Percentiles rank a stretch among this genome's conserved stretches.
These are phyloP conservation scores for Lucilia sericata DNA, from an alignment of 1,140 invertebrate genomes.

Conservation along the genomic window DNA sequence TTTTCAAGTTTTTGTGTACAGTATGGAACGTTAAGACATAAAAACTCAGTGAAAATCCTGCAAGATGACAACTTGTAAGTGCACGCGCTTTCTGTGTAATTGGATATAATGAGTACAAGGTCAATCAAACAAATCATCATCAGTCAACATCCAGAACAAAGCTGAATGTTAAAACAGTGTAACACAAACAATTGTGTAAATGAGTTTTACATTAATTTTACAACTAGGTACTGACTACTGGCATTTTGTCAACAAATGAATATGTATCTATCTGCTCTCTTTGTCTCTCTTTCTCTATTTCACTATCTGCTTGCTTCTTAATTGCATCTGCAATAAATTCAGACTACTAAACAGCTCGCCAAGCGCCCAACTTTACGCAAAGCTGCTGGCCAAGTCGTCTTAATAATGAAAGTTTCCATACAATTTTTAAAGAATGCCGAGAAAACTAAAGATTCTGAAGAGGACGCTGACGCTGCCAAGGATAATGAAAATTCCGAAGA, in stretches of 20 bases:
- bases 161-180: neutral
- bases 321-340: neutral
- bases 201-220: slow-evolving; percentile 5
- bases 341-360: slow-evolving; percentile 19
- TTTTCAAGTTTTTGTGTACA: neutral
- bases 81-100: slow-evolving; percentile 40
- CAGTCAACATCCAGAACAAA: neutral
- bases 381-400: slow-evolving; percentile 15
- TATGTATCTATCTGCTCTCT: neutral
- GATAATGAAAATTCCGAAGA: neutral
- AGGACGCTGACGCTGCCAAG: neutral
- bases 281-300: slow-evolving; percentile 16
- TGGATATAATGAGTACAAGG: neutral
- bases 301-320: slow-evolving; percentile 7
- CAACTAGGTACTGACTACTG: slow-evolving; percentile 2
- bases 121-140: neutral
- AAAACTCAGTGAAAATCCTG: neutral
- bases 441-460: slow-evolving; percentile 5
- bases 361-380: neutral
- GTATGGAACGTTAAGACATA: neutral
- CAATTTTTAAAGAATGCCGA: slow-evolving; percentile 38
- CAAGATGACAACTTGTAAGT: neutral
- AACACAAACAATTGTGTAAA: neutral
- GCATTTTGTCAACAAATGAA: neutral
- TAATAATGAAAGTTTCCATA: slow-evolving; percentile 42